Evolutionary conservation across 2,113 vertebrate genomes (phyloP).

Genomic region (Ibidorhyncha struthersii): DNA sequence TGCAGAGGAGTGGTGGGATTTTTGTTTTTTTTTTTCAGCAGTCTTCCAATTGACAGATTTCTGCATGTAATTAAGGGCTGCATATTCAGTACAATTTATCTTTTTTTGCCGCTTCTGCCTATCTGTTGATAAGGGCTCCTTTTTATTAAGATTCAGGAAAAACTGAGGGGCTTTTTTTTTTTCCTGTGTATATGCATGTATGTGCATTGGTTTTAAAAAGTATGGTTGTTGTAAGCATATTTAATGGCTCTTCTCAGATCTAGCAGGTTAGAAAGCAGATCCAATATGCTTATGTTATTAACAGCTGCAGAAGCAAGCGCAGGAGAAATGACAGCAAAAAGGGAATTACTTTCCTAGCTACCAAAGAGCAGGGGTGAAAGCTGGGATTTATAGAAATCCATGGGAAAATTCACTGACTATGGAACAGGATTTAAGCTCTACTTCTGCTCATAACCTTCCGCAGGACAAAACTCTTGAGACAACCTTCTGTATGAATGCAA

Average conservation of each 20-base stretch:
- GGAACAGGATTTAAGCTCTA: not conserved
- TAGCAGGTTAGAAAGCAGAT: not conserved
- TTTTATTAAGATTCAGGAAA: not conserved
- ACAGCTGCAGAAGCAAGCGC: not conserved
- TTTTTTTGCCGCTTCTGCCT: not conserved
- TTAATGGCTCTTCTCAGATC: not conserved
- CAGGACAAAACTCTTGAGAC: not conserved
- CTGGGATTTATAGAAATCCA: not conserved
- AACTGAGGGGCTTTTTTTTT: fast-evolving
- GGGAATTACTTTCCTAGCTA: not conserved
- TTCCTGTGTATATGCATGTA: not conserved
- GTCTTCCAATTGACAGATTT: not conserved
- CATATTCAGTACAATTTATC: not conserved
- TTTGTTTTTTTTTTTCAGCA: not conserved
- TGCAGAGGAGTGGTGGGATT: not conserved
- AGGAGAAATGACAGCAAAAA: not conserved
- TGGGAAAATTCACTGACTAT: not conserved
- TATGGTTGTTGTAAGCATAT: not conserved
- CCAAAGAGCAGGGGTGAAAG: not conserved
- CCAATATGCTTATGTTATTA: not conserved
- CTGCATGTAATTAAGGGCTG: not conserved
- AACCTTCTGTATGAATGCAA: not conserved
- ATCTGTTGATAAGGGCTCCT: not conserved
- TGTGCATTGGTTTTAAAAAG: not conserved
- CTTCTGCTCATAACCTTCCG: not conserved